These are phyloP conservation scores for Cercocebus atys DNA, from an alignment of 2,113 vertebrate species.

Conservation along the genomic window DNA sequence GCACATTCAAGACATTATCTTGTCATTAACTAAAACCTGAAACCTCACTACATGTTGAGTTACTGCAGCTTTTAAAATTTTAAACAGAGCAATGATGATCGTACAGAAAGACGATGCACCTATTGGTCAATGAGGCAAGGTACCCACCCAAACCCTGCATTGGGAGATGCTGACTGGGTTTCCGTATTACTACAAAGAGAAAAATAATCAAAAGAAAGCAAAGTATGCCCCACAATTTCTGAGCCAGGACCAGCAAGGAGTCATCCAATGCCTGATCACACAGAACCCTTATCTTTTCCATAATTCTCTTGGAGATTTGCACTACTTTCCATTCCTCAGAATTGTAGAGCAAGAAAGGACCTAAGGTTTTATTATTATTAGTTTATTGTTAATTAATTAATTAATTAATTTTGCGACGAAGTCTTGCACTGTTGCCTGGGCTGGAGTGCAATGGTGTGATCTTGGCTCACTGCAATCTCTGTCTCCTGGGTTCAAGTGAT, in stretches of 20 bases:
- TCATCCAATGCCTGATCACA: not conserved
- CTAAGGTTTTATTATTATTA: not conserved
- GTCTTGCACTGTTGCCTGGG: too few relatives aligned
- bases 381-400: too few relatives aligned
- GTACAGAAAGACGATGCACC: not conserved
- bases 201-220: not conserved
- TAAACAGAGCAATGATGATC: not conserved
- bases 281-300: fast-evolving
- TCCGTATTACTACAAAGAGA: not conserved
- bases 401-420: too few relatives aligned
- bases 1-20: not conserved
- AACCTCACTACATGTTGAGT: not conserved
- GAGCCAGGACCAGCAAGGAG: not conserved
- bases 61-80: not conserved
- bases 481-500: too few relatives aligned
- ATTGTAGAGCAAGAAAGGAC: not conserved
- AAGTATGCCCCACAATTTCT: not conserved
- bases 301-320: not conserved
- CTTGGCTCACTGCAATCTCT: too few relatives aligned
- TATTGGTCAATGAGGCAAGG: not conserved
- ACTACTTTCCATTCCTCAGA: not conserved
- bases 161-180: not conserved
- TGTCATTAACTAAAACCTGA: not conserved
- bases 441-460: too few relatives aligned
- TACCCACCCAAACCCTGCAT: not conserved